Evolutionary conservation across 2,888 invertebrate genomes (phyloP).

Genomic region (Cordilura impudica): DNA sequence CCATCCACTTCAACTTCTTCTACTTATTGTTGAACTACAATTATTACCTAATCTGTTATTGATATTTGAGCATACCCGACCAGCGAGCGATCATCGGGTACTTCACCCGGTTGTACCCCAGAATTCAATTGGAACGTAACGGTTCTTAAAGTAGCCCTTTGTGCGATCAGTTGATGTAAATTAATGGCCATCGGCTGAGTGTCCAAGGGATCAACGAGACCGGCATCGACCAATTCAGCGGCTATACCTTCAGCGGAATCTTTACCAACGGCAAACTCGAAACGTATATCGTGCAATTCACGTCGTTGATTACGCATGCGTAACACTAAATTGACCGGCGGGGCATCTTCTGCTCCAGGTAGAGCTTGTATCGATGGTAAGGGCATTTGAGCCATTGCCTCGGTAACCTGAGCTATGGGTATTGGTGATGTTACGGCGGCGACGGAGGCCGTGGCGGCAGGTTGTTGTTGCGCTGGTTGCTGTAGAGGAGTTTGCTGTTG

Average conservation of each 20-base stretch:
- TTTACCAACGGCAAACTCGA: conserved; percentile 95
- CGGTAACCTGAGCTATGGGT: conserved; percentile 46
- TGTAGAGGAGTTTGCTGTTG: conserved; percentile 45
- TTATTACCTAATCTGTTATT: conserved; percentile 85
- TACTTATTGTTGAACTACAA: conserved; percentile 47
- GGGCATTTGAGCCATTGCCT: conserved; percentile 54
- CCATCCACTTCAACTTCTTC: conserved; percentile 20
- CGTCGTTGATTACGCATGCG: conserved; percentile 93
- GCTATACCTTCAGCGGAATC: conserved; percentile 96
- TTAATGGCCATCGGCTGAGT: conserved; percentile 94
- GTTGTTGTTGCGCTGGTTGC: conserved; percentile 45
- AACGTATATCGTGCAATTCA: conserved; percentile 98
- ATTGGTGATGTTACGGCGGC: conserved; percentile 49
- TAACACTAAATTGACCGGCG: conserved; percentile 88
- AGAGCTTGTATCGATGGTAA: conserved; percentile 48
- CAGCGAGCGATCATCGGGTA: conserved; percentile 95
- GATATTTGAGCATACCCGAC: conserved; percentile 99
- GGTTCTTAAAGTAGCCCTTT: conserved; percentile 82
- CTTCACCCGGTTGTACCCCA: conserved; percentile 85
- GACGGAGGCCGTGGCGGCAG: conserved; percentile 61
- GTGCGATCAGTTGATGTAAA: conserved; percentile 92
- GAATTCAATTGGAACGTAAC: conserved; percentile 93
- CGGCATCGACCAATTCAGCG: conserved; percentile 95
- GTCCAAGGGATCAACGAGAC: conserved; percentile 94
- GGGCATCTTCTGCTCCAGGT: conserved; percentile 76